Percentiles rank a stretch among this genome's conserved stretches.
phyloP scores from a whole-genome alignment of 2,888 invertebrate genomes.

The Agrypnus murinus region DNA sequence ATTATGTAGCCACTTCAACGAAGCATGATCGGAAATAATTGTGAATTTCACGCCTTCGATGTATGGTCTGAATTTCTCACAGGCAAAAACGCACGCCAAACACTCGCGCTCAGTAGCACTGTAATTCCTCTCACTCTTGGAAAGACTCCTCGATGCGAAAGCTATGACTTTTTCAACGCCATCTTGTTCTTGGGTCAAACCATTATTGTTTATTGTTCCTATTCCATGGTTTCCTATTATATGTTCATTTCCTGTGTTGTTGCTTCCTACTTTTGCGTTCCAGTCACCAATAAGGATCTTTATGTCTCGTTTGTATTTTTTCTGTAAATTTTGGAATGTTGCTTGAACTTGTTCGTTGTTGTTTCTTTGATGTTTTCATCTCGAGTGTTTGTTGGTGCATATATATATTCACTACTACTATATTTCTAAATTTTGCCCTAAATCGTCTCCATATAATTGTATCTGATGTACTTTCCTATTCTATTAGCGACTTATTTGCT shows the following conservation, averaged over 20 bases:
- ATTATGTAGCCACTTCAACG: too few species aligned
- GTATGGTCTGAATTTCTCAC: too few species aligned
- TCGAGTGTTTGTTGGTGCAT: conserved; percentile 22
- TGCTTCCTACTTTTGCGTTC: conserved; percentile 19
- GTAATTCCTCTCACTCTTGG: too few species aligned
- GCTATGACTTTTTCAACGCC: too few species aligned
- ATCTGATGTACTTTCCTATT: conserved; percentile 23
- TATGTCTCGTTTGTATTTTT: conserved; percentile 14
- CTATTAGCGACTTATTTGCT: conserved; percentile 16
- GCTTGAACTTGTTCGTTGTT: too few species aligned
- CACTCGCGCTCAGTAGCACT: too few species aligned
- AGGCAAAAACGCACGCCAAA: too few species aligned
- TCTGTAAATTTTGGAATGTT: too few species aligned
- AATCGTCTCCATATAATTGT: conserved; percentile 6
- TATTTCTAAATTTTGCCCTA: conserved; percentile 19
- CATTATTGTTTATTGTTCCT: conserved; percentile 23
- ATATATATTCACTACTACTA: conserved; percentile 16
- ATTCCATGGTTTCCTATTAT: conserved; percentile 14
- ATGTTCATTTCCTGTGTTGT: conserved; percentile 22
- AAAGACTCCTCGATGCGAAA: too few species aligned
- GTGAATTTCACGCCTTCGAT: too few species aligned
- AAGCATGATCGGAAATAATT: too few species aligned
- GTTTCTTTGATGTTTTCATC: conserved; percentile 16
- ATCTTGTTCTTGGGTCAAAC: too few species aligned
- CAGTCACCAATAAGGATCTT: conserved; percentile 15